Conservation (phyloP, 2,113 vertebrate genomes). For the Phrynosoma platyrhinos region DNA sequence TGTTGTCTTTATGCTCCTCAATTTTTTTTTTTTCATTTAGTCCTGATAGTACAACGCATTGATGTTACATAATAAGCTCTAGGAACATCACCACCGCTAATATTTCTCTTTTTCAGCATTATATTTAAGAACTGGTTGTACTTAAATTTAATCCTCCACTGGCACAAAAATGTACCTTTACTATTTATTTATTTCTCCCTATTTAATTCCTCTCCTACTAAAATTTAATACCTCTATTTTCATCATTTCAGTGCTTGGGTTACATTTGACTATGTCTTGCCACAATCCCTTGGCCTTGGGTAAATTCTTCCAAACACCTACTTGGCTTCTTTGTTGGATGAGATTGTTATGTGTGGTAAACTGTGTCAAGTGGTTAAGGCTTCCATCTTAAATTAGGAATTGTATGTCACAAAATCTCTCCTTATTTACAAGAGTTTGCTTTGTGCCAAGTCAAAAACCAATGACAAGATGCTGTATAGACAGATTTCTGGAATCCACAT, state of each 20-base stretch:
- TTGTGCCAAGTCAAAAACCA: constrained; percentile 42
- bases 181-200: neutral
- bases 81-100: neutral
- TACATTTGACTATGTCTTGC: neutral
- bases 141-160: neutral
- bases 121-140: neutral
- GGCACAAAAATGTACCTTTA: neutral
- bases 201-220: neutral
- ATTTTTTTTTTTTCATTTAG: neutral
- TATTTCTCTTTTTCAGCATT: neutral
- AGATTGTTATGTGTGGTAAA: constrained; percentile 22
- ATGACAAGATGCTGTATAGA: neutral
- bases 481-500: constrained; percentile 9
- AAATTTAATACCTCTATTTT: neutral
- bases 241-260: neutral
- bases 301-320: neutral
- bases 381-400: constrained; percentile 28
- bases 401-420: constrained; percentile 32
- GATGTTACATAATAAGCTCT: neutral
- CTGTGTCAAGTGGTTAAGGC: neutral
- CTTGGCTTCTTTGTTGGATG: constrained; percentile 23
- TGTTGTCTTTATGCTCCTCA: neutral
- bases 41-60: neutral
- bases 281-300: neutral
- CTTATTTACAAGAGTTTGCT: constrained; percentile 10